Evolutionary conservation across 2,113 vertebrate species (phyloP).

Genomic region (Felis chaus): DNA sequence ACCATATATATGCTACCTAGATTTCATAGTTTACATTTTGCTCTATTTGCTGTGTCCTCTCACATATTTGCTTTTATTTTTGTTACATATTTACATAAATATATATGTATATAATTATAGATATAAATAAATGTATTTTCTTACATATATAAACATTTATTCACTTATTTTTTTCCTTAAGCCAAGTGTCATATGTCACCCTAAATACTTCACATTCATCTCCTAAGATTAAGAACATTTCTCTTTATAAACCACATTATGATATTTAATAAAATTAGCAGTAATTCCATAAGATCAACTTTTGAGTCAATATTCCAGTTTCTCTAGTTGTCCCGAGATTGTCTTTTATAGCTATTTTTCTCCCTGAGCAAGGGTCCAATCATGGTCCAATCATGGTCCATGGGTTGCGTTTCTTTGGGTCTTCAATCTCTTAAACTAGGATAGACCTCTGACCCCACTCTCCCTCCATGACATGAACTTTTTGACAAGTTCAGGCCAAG

Average conservation of each 20-base stretch:
- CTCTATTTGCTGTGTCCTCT: background rate
- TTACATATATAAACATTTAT: background rate
- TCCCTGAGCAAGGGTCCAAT: background rate
- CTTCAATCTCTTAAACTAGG: background rate
- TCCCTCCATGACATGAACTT: background rate
- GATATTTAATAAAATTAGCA: background rate
- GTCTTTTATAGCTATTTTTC: background rate
- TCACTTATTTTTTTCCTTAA: background rate
- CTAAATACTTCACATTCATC: background rate
- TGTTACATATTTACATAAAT: background rate
- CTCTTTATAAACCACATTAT: background rate
- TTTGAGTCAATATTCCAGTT: background rate
- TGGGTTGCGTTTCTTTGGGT: background rate
- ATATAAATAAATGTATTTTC: background rate
- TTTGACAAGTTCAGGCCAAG: background rate
- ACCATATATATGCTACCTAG: background rate
- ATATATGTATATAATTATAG: background rate
- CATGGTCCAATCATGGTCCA: background rate
- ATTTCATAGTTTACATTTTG: background rate
- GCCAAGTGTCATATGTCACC: background rate
- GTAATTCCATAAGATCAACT: background rate
- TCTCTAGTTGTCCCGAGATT: background rate
- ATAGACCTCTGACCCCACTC: background rate
- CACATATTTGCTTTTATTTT: background rate
- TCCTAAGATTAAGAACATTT: background rate